Evolutionary conservation across 2,888 invertebrate genomes (phyloP).

Genomic region (Cerastis leucographa): DNA sequence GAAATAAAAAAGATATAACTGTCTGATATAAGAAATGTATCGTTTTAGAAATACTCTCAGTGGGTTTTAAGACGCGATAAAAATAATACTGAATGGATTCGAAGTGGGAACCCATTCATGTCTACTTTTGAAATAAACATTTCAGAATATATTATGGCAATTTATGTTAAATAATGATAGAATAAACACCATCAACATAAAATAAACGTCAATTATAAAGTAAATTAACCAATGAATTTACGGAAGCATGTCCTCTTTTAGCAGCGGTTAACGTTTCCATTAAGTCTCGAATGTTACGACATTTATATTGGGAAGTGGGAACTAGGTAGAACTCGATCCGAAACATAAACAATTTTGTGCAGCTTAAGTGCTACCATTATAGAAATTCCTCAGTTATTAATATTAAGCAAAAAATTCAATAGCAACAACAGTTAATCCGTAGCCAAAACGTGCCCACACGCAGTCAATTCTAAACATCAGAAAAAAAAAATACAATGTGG

Average conservation of each 20-base stretch:
- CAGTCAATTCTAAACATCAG: conserved; percentile 69
- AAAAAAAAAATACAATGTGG: conserved; percentile 69
- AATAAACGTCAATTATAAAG: conserved; percentile 45
- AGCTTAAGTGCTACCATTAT: neutral
- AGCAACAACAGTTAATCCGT: conserved; percentile 37
- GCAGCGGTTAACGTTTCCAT: conserved; percentile 18
- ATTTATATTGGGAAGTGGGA: neutral
- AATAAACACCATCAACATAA: conserved; percentile 40
- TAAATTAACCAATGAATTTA: conserved; percentile 25
- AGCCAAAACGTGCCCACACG: conserved; percentile 74
- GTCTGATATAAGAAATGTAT: conserved; percentile 58
- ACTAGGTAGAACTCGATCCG: neutral
- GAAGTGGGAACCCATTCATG: conserved; percentile 46
- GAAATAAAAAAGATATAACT: conserved; percentile 68
- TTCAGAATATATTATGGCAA: conserved; percentile 49
- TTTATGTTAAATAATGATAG: conserved; percentile 38
- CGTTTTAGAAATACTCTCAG: conserved; percentile 58
- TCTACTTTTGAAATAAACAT: conserved; percentile 52
- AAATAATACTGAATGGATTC: conserved; percentile 64
- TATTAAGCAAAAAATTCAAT: conserved; percentile 26
- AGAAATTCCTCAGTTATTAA: conserved; percentile 2
- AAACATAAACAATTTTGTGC: neutral
- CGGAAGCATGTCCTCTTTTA: conserved; percentile 13
- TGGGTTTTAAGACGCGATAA: conserved; percentile 62
- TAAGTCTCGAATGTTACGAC: conserved; percentile 12